phyloP scores from a whole-genome alignment of 2,888 invertebrate genomes.

The Hydriomena furcata region DNA sequence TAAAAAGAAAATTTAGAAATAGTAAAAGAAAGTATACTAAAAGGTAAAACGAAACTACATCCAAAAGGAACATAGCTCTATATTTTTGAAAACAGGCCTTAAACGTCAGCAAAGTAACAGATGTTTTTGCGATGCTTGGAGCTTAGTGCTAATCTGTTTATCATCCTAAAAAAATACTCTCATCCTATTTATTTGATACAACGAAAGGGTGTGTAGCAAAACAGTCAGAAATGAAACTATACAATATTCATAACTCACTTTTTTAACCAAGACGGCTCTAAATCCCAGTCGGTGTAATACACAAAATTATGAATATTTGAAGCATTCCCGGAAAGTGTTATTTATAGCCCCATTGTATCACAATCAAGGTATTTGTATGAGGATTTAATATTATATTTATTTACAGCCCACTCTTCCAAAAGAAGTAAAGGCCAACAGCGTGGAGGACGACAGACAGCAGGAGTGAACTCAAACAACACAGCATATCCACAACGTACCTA shows the following conservation, averaged over 20 bases:
- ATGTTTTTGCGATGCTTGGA: too few species aligned
- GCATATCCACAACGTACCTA: slow-evolving; percentile 46
- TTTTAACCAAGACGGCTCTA: not conserved
- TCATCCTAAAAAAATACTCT: too few species aligned
- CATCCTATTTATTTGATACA: too few species aligned
- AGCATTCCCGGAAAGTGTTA: not conserved
- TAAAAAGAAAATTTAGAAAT: too few species aligned
- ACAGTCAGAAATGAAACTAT: too few species aligned
- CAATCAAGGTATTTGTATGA: not conserved
- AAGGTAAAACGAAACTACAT: too few species aligned
- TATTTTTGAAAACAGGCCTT: too few species aligned
- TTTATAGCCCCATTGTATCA: not conserved
- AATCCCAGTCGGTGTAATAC: not conserved
- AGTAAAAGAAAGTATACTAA: too few species aligned
- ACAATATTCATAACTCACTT: slow-evolving; percentile 3
- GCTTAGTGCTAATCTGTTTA: too few species aligned
- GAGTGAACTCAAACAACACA: slow-evolving; percentile 53
- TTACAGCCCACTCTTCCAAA: slow-evolving; percentile 73
- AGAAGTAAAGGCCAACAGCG: slow-evolving; percentile 71
- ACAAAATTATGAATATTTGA: slow-evolving; percentile 7
- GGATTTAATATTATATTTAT: slow-evolving; percentile 25
- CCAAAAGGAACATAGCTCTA: too few species aligned
- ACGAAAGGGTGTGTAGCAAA: too few species aligned
- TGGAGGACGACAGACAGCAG: slow-evolving; percentile 74
- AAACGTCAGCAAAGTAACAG: too few species aligned